Conservation (phyloP, 2,113 vertebrate species). For the Orycteropus afer region DNA sequence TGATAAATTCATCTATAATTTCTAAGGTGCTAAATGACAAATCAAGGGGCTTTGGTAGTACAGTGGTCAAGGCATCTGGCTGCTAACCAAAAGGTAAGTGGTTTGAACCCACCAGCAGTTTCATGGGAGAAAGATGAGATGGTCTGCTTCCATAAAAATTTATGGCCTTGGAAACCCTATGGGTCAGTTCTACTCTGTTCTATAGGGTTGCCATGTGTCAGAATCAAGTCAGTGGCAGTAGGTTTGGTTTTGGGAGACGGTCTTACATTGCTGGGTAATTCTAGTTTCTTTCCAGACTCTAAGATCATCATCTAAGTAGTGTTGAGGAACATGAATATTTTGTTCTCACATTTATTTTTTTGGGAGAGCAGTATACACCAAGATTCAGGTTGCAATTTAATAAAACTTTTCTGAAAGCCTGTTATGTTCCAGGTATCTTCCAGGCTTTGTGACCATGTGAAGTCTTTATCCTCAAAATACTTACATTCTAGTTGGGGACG, state of each 20-base stretch:
- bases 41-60: too few relatives aligned
- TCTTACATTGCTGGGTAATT: neutral
- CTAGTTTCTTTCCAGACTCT: constrained; percentile 13
- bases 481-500: neutral
- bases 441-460: neutral
- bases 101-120: too few relatives aligned
- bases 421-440: neutral
- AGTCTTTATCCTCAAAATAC: neutral
- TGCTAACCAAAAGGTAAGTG: too few relatives aligned
- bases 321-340: neutral
- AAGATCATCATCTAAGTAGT: neutral
- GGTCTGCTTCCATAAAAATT: too few relatives aligned
- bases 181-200: too few relatives aligned
- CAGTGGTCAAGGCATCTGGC: too few relatives aligned
- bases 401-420: neutral
- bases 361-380: neutral
- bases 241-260: neutral
- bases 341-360: neutral
- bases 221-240: too few relatives aligned
- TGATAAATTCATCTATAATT: neutral
- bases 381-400: constrained; percentile 1
- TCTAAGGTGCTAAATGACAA: neutral
- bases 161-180: too few relatives aligned
- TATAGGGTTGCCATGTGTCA: too few relatives aligned
- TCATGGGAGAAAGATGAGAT: too few relatives aligned